A percentile compares a stretch with the other conserved stretches of the same genome.
These are phyloP conservation scores for Neolamprologus sp. DNA, from an alignment of 2,113 vertebrate genomes.

Conservation along the genomic window DNA sequence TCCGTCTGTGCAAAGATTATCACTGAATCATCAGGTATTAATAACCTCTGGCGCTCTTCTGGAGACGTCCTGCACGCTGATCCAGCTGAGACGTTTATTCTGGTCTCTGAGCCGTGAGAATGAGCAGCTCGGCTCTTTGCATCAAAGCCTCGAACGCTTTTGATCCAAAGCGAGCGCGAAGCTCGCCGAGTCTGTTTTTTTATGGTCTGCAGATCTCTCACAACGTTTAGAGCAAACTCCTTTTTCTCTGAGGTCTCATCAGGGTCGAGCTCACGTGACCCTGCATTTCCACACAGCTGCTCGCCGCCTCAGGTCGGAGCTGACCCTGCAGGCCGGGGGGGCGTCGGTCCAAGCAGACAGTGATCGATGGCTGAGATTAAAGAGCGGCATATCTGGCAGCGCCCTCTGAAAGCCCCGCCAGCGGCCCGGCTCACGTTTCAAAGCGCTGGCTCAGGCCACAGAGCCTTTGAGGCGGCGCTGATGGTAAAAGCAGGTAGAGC, in stretches of 20 bases:
- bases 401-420: constrained; percentile 20
- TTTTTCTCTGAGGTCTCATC: not conserved
- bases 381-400: constrained; percentile 15
- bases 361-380: constrained; percentile 35
- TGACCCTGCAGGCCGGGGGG: not conserved
- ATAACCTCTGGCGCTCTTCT: not conserved
- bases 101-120: not conserved
- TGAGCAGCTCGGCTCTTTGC: not conserved
- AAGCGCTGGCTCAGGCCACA: constrained; percentile 16
- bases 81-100: not conserved
- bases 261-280: rapidly evolving
- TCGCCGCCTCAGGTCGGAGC: not conserved
- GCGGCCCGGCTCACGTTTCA: constrained; percentile 74
- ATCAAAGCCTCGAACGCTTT: rapidly evolving
- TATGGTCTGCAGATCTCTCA: not conserved
- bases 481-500: constrained; percentile 80
- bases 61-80: not conserved
- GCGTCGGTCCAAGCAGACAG: not conserved
- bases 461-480: constrained; percentile 28
- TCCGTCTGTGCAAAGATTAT: not conserved
- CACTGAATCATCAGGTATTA: not conserved
- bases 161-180: not conserved
- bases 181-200: rapidly evolving
- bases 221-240: not conserved
- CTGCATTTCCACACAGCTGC: not conserved